Evolutionary conservation across 2,113 vertebrate genomes (phyloP).

Genomic region (Setophaga kirtlandii): DNA sequence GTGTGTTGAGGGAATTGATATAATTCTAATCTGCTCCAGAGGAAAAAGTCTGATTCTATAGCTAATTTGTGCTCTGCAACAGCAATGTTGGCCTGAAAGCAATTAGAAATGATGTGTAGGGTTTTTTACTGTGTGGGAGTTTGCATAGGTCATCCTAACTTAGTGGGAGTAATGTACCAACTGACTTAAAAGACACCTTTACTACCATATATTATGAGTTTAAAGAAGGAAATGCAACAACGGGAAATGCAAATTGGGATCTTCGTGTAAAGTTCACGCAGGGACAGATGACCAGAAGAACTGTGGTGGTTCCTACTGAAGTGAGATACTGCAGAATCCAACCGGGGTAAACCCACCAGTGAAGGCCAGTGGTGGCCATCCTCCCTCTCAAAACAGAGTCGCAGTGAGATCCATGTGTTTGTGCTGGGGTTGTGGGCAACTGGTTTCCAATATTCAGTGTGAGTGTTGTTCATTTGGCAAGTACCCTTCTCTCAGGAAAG

Average conservation of each 20-base stretch:
- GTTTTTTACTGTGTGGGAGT: not conserved
- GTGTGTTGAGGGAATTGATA: not conserved
- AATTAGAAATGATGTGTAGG: not conserved
- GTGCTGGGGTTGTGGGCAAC: not conserved
- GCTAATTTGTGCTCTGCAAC: not conserved
- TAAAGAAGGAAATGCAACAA: not conserved
- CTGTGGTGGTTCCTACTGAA: not conserved
- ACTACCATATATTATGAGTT: not conserved
- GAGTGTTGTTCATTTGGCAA: not conserved
- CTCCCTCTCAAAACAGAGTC: not conserved
- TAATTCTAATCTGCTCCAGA: not conserved
- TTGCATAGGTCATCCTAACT: not conserved
- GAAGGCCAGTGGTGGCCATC: not conserved
- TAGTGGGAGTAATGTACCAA: not conserved
- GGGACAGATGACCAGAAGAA: not conserved
- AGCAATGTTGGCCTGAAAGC: not conserved
- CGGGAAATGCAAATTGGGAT: not conserved
- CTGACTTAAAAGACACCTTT: not conserved
- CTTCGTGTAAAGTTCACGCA: not conserved
- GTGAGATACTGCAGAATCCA: not conserved
- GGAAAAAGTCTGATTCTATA: not conserved
- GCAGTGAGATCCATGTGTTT: not conserved
- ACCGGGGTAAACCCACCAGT: not conserved
- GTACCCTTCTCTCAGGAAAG: not conserved
- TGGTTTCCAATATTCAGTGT: rapidly evolving